These are phyloP conservation scores for Vidua macroura DNA, from an alignment of 2,113 vertebrate genomes.

Conservation along the genomic window DNA sequence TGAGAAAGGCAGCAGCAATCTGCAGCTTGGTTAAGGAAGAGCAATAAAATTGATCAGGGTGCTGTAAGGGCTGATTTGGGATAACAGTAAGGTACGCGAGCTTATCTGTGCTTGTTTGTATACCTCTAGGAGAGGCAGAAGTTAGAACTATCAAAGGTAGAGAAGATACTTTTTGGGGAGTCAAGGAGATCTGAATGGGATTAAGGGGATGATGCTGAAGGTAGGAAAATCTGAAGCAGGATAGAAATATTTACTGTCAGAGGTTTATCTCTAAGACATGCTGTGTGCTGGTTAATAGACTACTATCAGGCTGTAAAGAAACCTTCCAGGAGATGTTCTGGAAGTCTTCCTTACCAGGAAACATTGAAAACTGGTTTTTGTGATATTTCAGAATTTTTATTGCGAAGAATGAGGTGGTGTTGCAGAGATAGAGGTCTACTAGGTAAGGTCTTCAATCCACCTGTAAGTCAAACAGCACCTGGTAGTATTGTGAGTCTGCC, in stretches of 20 bases:
- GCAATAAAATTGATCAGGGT: background rate
- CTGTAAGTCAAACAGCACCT: background rate
- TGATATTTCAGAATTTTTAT: background rate
- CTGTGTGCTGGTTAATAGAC: background rate
- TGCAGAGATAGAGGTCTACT: background rate
- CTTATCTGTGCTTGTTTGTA: background rate
- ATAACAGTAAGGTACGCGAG: background rate
- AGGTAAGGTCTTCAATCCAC: background rate
- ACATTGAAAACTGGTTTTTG: background rate
- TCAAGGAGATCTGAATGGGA: background rate
- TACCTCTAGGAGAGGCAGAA: background rate
- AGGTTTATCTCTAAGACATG: background rate
- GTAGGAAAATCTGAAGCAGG: background rate
- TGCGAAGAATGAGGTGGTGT: background rate
- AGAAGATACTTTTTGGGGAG: background rate
- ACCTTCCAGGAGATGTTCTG: background rate
- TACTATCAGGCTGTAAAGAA: background rate
- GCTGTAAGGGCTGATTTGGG: background rate
- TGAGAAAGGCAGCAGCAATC: background rate
- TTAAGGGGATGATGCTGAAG: background rate
- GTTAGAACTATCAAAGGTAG: background rate
- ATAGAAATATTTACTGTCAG: background rate
- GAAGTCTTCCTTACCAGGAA: background rate
- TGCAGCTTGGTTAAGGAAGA: background rate
- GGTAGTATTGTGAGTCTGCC: background rate